Conservation (phyloP, 2,888 invertebrate genomes). For the Mythimna impura region DNA sequence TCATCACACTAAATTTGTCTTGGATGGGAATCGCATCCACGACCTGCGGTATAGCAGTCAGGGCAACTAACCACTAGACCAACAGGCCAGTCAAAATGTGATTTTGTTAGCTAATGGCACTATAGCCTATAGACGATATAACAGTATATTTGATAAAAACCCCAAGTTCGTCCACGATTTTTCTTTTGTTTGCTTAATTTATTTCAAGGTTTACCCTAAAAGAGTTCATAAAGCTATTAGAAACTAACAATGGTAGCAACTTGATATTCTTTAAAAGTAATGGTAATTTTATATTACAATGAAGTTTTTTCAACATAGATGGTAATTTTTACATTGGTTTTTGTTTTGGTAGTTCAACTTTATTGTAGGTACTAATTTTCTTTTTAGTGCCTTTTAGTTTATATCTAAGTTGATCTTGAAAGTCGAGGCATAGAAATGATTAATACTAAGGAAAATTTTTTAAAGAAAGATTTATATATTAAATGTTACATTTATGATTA, state of each 20-base stretch:
- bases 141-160: background rate
- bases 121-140: background rate
- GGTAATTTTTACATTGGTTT: constrained; percentile 5
- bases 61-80: too few relatives aligned
- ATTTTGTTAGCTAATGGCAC: too few relatives aligned
- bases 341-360: constrained; percentile 10
- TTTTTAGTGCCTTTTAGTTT: background rate
- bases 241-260: constrained; percentile 16
- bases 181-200: constrained; percentile 35
- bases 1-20: too few relatives aligned
- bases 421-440: background rate
- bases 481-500: too few relatives aligned
- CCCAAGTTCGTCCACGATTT: constrained; percentile 5
- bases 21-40: too few relatives aligned
- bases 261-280: constrained; percentile 28
- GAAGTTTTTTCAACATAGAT: background rate
- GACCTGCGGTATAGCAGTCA: too few relatives aligned
- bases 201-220: constrained; percentile 43
- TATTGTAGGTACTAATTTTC: background rate
- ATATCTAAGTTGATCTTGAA: background rate
- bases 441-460: too few relatives aligned
- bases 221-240: constrained; percentile 34
- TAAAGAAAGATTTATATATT: too few relatives aligned
- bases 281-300: constrained; percentile 26
- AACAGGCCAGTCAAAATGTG: too few relatives aligned